Evolutionary conservation across 2,888 invertebrate species (phyloP), one percentile per base, ranked within the genome.

Genomic region (Pristionchus arcanus): DNA sequence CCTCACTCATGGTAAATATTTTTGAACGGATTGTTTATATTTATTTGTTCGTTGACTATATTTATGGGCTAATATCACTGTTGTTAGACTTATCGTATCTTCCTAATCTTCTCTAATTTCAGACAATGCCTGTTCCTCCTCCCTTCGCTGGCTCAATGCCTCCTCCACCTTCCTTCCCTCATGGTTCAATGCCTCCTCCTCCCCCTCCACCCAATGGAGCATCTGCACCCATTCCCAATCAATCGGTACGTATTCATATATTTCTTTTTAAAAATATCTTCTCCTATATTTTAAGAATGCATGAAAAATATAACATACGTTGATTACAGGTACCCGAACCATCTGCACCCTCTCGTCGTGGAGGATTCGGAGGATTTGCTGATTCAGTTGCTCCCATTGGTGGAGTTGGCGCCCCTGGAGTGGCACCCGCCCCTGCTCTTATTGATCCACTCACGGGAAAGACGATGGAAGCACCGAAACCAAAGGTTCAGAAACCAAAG

Each of bases 301-400:
- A 77, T 74, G 74, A 74, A 13, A 37, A 31, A 28, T 13, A 7
- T n/a, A 31, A n/a, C 2, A 34, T 13, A 25, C 2, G 2, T 42
- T 42, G 0, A 2, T 42, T 77, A 15, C 42, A 74, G 74, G n/a
- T 42, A 3, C 55, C 31, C 63, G 34, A 25, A 37, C n/a, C 66
- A 7, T 74, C 88, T 16, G 16, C 34, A 4, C 63, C n/a, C 16
- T 19, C 42, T 63, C 55, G 89, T 37, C 42, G 81, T 66, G 49
- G 42, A 13, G 89, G 89, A 31, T 89, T 89, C 31, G 89, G 89
- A 9, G 89, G 81, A 21, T 89, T 89, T 63, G 77, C 89, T 55
- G 77, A 77, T 31, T 42, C 42, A 49, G 74, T 74, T 74, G 37
- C 90, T 86, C 90, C 89, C 15, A 68, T 84, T 13, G 83, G 74